Evolutionary conservation across 2,113 vertebrate species (phyloP), one percentile per base, ranked within the genome.

Genomic region (Nestor notabilis): DNA sequence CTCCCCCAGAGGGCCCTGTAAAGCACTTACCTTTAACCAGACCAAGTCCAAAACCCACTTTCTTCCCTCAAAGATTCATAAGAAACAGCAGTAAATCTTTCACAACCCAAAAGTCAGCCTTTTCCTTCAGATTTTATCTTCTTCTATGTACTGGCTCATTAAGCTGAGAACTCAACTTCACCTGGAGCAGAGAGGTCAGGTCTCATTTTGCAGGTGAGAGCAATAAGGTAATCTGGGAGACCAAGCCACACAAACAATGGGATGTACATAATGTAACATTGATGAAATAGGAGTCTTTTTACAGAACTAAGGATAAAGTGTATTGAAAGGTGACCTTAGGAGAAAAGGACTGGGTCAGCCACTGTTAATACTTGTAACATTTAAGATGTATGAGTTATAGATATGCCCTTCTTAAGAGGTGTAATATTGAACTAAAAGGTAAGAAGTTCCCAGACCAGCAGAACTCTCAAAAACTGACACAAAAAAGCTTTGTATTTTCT

Each of bases 41-140:
- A 11, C 4, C 2, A 29, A 4, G 0, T 7, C 10, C 3, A 61
- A 43, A 33, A 0, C 0, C 0, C 11, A 37, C 1, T 5, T 11
- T 50, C 12, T 11, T 17, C 8, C 3, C 20, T 16, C 6, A 47
- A 2, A 43, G 0, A 0, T 10, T 1, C 3, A 11, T 0, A 17
- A 0, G 0, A 24, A 56, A 53, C 7, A 0, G 0, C 5, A 39
- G 0, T 0, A 0, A 9, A 2, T 1, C 25, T 11, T 9, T 1
- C 6, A 61, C 14, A 37, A 0, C 6, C 2, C 1, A 2, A 9
- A 76, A 1, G 0, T 3, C 0, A 2, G 0, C 2, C 5, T 5
- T 43, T 53, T 66, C 31, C 43, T 60, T 85, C 50, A 53, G 27
- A 2, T n/a, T 80, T 87, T 64, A 31, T 35, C 33, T 65, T 75